Conservation (phyloP, 2,113 vertebrate species). For the Rattus norvegicus region DNA sequence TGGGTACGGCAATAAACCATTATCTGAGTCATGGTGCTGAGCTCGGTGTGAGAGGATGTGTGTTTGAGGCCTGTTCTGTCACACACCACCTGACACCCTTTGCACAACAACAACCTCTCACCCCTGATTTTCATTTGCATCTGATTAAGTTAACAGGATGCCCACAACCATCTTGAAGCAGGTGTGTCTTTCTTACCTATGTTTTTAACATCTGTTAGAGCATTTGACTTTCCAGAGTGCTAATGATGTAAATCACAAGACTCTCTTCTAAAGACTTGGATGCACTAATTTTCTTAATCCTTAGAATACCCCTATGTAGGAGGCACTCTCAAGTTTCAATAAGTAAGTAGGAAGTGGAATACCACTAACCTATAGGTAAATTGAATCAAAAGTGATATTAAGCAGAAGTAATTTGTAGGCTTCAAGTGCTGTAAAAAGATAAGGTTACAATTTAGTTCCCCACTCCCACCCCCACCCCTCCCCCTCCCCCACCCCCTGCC, state of each 20-base stretch:
- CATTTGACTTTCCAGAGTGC: background rate
- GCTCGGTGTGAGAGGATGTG: background rate
- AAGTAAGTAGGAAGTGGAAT: background rate
- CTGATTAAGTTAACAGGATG: background rate
- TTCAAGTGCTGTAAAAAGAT: background rate
- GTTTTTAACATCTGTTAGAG: background rate
- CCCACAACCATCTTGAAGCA: background rate
- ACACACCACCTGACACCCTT: background rate
- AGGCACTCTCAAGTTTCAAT: background rate
- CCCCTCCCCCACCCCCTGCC: too few species aligned
- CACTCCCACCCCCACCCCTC: too few species aligned
- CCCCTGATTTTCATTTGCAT: background rate
- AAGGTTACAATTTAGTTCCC: background rate
- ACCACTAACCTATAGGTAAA: background rate
- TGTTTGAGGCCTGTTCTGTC: background rate
- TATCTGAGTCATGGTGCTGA: background rate
- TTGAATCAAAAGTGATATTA: background rate
- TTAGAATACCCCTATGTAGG: background rate
- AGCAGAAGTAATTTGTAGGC: conserved; percentile 17
- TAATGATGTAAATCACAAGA: background rate
- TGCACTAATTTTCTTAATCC: conserved; percentile 28
- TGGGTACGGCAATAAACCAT: background rate
- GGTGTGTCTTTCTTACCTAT: background rate
- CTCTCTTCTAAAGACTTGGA: background rate
- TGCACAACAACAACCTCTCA: background rate